Percentiles rank a stretch among this genome's conserved stretches.
phyloP scores from a whole-genome alignment of 2,113 vertebrate genomes.

The Sturnira hondurensis region DNA sequence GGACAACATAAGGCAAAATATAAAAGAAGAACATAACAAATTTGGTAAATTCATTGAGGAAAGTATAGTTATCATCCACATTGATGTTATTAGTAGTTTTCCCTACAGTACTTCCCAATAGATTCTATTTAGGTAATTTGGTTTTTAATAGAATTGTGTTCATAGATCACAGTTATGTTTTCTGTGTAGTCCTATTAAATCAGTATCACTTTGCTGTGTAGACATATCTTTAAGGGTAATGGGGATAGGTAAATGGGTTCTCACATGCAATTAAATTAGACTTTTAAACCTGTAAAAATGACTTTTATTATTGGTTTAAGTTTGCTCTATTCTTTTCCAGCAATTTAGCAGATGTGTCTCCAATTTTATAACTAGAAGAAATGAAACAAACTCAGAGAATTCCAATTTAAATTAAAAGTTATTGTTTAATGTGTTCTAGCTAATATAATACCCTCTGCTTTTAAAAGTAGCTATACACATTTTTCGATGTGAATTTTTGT shows the following conservation, averaged over 20 bases:
- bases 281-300: neutral
- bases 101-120: slow-evolving; percentile 39
- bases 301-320: neutral
- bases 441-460: neutral
- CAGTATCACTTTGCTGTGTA: slow-evolving; percentile 62
- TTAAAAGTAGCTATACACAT: neutral
- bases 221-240: slow-evolving; percentile 63
- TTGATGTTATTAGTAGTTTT: slow-evolving; percentile 42
- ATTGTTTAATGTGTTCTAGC: neutral
- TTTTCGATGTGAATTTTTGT: neutral
- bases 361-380: neutral
- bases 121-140: slow-evolving; percentile 51
- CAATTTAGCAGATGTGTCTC: neutral
- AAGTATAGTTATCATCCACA: slow-evolving; percentile 31
- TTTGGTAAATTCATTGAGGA: slow-evolving; percentile 45
- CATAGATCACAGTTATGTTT: slow-evolving; percentile 67
- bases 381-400: neutral
- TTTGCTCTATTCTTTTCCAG: neutral
- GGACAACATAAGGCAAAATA: slow-evolving; percentile 1
- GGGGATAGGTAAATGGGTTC: slow-evolving; percentile 64
- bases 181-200: slow-evolving; percentile 70
- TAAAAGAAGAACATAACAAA: slow-evolving; percentile 26
- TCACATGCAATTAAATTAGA: slow-evolving; percentile 24
- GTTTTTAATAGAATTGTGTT: slow-evolving; percentile 65
- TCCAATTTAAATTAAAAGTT: neutral